A percentile compares a stretch with the other conserved stretches of the same genome.
Evolutionary conservation across 2,113 vertebrate species (phyloP).

Genomic region (Platysternon megacephalum): DNA sequence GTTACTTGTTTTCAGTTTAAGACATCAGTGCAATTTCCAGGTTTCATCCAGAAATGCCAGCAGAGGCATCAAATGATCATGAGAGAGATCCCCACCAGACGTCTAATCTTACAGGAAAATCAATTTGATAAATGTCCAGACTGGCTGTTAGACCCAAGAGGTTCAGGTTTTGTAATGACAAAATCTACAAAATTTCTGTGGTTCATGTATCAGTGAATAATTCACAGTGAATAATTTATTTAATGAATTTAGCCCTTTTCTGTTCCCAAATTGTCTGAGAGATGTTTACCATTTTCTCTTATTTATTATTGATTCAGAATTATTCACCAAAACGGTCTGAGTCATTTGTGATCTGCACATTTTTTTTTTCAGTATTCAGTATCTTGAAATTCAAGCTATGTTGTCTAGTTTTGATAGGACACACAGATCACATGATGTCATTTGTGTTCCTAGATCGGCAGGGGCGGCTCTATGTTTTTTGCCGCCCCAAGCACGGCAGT

Average conservation of each 20-base stretch:
- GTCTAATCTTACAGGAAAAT: neutral
- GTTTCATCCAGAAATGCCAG: neutral
- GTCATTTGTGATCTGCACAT: neutral
- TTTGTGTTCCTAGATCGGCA: neutral
- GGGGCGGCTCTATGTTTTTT: no score
- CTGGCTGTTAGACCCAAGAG: neutral
- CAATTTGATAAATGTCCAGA: neutral
- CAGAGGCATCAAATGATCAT: neutral
- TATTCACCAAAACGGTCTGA: neutral
- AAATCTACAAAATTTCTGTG: neutral
- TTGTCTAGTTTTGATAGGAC: neutral
- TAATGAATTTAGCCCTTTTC: neutral
- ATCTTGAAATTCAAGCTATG: neutral
- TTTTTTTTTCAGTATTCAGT: neutral
- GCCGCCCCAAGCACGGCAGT: no score
- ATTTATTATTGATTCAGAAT: neutral
- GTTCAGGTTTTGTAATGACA: neutral
- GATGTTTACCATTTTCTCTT: neutral
- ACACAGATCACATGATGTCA: neutral
- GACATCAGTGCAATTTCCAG: neutral
- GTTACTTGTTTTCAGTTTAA: neutral
- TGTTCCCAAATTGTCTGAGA: neutral
- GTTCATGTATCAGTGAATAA: neutral
- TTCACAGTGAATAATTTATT: neutral
- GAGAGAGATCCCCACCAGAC: neutral